Evolutionary conservation across 2,113 vertebrate genomes (phyloP).

Genomic region (Chroicocephalus ridibundus): DNA sequence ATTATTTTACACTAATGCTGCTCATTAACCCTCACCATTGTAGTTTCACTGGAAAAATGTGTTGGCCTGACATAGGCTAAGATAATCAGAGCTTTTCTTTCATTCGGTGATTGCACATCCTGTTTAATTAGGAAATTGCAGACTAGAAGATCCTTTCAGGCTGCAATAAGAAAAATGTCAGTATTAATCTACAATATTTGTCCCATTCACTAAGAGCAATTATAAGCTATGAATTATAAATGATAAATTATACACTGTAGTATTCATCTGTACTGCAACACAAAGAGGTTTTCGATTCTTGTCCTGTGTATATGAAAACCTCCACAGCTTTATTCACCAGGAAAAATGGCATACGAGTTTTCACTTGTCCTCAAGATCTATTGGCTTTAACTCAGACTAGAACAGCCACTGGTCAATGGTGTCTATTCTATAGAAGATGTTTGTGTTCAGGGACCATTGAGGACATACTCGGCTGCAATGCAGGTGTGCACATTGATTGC

Average conservation of each 20-base stretch:
- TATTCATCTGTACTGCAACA: background rate
- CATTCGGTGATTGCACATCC: conserved; percentile 34
- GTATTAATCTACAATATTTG: conserved; percentile 43
- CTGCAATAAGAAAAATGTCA: conserved; percentile 25
- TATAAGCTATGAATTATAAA: conserved; percentile 43
- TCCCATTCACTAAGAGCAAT: conserved; percentile 17
- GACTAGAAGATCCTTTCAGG: conserved; percentile 25
- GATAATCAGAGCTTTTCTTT: conserved; percentile 42
- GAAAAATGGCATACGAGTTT: background rate
- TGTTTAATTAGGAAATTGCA: conserved; percentile 53
- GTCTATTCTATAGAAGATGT: background rate
- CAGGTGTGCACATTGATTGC: background rate
- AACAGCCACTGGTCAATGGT: background rate
- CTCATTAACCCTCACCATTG: background rate
- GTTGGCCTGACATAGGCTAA: background rate
- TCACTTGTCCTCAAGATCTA: background rate
- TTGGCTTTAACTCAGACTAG: background rate
- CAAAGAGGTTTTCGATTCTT: background rate
- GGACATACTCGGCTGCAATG: background rate
- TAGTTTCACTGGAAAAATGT: conserved; percentile 2
- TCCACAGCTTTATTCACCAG: background rate
- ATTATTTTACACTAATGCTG: background rate
- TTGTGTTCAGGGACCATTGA: background rate
- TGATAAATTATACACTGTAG: conserved; percentile 14
- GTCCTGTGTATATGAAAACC: background rate